Percentiles rank a stretch among this genome's conserved stretches.
Evolutionary conservation across 2,797 vertebrate genomes (phyloP).

Genomic region (Ctenopoma multispine): DNA sequence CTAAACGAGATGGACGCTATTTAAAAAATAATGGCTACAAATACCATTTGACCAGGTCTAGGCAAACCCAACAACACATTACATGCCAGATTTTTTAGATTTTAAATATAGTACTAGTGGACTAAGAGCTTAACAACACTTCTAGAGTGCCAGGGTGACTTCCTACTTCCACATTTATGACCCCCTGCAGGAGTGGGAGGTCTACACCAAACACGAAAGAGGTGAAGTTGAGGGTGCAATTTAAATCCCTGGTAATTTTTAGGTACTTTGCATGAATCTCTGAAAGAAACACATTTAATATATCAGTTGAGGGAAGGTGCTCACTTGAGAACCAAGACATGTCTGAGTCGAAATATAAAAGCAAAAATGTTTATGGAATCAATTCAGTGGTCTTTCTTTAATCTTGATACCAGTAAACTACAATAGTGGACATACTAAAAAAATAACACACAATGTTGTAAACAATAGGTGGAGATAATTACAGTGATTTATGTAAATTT

Average conservation of each 20-base stretch:
- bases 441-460: neutral
- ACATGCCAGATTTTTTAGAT: too few relatives aligned
- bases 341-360: neutral
- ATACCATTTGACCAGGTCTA: neutral
- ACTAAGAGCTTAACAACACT: neutral
- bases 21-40: neutral
- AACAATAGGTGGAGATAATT: slow-evolving; percentile 2
- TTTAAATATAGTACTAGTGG: too few relatives aligned
- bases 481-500: slow-evolving; percentile 32
- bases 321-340: neutral
- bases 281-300: neutral
- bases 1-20: too few relatives aligned
- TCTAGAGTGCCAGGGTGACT: too few relatives aligned
- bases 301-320: neutral
- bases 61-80: neutral
- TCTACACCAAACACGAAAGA: too few relatives aligned
- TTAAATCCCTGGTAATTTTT: neutral
- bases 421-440: slow-evolving; percentile 4
- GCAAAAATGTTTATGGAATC: neutral
- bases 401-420: neutral
- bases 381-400: neutral
- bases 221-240: neutral
- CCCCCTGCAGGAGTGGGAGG: too few relatives aligned
- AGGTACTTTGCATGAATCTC: neutral
- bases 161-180: too few relatives aligned